Evolutionary conservation across 2,113 vertebrate genomes (phyloP).

Genomic region (Menidia beryllina): DNA sequence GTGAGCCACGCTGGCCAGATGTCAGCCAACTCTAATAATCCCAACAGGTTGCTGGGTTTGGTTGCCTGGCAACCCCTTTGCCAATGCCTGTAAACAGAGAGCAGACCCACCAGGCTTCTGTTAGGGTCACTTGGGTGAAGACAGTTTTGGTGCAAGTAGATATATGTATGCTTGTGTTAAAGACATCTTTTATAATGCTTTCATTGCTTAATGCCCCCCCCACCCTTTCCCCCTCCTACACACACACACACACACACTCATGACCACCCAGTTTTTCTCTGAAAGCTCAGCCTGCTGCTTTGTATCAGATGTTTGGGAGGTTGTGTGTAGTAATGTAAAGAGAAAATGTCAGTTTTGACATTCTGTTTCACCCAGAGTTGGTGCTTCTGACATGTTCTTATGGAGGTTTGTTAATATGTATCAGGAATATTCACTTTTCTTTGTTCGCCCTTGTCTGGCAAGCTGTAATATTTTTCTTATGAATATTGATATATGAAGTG

Average conservation of each 20-base stretch:
- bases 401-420: slow-evolving; percentile 84
- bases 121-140: slow-evolving; percentile 73
- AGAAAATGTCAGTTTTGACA: slow-evolving; percentile 64
- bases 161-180: slow-evolving; percentile 44
- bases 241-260: no score
- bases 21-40: slow-evolving; percentile 78
- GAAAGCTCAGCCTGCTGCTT: slow-evolving; percentile 33
- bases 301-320: slow-evolving; percentile 44
- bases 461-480: slow-evolving; percentile 89
- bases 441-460: slow-evolving; percentile 88
- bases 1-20: slow-evolving; percentile 72
- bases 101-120: slow-evolving; percentile 65
- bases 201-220: slow-evolving; percentile 26
- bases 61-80: slow-evolving; percentile 82
- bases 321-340: slow-evolving; percentile 58
- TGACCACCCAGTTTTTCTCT: slow-evolving; percentile 12
- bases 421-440: slow-evolving; percentile 85
- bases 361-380: slow-evolving; percentile 64
- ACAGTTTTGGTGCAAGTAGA: slow-evolving; percentile 50
- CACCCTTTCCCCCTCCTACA: no score
- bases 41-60: slow-evolving; percentile 70
- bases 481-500: slow-evolving; percentile 89
- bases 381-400: slow-evolving; percentile 77
- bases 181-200: slow-evolving; percentile 37
- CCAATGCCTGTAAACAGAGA: slow-evolving; percentile 77